Conservation (phyloP, 2,888 invertebrate genomes). For the Cataglyphis altisquamis region DNA sequence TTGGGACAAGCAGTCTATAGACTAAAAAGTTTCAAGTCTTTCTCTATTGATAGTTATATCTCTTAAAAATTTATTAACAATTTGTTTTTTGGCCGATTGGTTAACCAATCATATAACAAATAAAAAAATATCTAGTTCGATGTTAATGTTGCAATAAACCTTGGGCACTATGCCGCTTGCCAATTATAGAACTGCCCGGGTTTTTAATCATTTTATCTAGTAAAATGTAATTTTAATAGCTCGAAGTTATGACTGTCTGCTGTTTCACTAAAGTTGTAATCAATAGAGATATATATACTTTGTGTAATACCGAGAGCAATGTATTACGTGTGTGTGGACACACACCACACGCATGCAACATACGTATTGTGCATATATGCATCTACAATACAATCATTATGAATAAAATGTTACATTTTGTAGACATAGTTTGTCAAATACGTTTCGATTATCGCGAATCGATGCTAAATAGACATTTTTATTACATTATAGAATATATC, state of each 20-base stretch:
- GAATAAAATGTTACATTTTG: conserved; percentile 67
- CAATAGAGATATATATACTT: not conserved
- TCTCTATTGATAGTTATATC: conserved; percentile 58
- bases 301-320: not conserved
- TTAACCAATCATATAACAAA: conserved; percentile 49
- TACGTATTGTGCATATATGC: conserved; percentile 1
- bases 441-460: conserved; percentile 62
- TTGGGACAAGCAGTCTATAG: not conserved
- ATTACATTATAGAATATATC: conserved; percentile 53
- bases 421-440: conserved; percentile 58
- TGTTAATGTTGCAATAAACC: conserved; percentile 71
- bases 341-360: not conserved
- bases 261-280: conserved; percentile 31
- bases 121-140: conserved; percentile 63
- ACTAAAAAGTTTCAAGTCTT: conserved; percentile 39
- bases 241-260: conserved; percentile 18
- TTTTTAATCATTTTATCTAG: conserved; percentile 2
- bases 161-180: conserved; percentile 23
- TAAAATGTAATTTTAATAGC: conserved; percentile 31
- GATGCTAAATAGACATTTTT: conserved; percentile 41
- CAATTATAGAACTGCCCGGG: conserved; percentile 29
- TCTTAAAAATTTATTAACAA: conserved; percentile 44
- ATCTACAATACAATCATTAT: conserved; percentile 53
- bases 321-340: not conserved
- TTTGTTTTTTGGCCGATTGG: conserved; percentile 28